A percentile compares a stretch with the other conserved stretches of the same genome.
phyloP scores from a whole-genome alignment of 1,140 invertebrate species.

The Nomia melanderi region DNA sequence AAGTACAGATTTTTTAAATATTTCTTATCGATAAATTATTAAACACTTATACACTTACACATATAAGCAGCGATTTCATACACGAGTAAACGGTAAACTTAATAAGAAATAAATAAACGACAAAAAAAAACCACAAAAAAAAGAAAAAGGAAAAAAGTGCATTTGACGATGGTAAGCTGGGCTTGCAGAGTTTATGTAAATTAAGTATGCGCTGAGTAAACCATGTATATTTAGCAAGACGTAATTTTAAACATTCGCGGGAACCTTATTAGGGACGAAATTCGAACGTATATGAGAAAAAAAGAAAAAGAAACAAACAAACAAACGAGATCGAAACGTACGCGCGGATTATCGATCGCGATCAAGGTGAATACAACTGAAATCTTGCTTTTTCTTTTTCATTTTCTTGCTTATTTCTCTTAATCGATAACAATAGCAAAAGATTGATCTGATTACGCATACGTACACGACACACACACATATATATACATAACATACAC shows the following conservation, averaged over 20 bases:
- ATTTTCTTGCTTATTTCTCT: too few species aligned
- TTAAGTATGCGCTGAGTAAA: conserved; percentile 62
- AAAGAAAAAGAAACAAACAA: too few species aligned
- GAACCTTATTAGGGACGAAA: conserved; percentile 33
- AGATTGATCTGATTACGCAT: background rate
- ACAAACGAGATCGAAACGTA: conserved; percentile 28
- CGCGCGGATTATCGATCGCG: conserved; percentile 29
- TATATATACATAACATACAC: too few species aligned
- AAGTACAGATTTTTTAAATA: conserved; percentile 60
- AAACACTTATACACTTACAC: conserved; percentile 59
- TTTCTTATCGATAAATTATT: conserved; percentile 62
- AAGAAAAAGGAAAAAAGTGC: conserved; percentile 50
- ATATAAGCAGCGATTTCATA: conserved; percentile 66
- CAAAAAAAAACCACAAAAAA: conserved; percentile 8
- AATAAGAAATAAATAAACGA: too few species aligned
- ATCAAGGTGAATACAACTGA: conserved; percentile 37
- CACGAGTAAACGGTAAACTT: conserved; percentile 39
- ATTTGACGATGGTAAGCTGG: conserved; percentile 68
- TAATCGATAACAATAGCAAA: conserved; percentile 24
- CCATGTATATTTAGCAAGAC: conserved; percentile 53
- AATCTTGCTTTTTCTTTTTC: conserved; percentile 43
- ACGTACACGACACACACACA: too few species aligned
- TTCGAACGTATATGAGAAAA: conserved; percentile 26
- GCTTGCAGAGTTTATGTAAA: conserved; percentile 67
- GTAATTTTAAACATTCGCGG: conserved; percentile 51